Percentiles rank a stretch among this genome's conserved stretches.
phyloP scores from a whole-genome alignment of 2,888 invertebrate genomes.

The Cataglyphis cursor region DNA sequence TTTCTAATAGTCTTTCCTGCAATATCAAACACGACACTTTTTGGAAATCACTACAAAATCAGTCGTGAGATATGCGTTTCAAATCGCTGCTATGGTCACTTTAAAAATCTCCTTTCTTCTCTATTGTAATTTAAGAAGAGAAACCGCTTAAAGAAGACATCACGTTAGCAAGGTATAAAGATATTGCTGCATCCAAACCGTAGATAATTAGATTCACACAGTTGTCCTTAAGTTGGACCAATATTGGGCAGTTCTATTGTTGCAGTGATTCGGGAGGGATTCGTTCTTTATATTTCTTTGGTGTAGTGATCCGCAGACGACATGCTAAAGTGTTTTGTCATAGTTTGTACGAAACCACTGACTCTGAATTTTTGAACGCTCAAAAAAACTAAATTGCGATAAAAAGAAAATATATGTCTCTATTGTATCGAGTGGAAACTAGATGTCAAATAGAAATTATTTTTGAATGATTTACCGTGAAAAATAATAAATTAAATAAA shows the following conservation, averaged over 20 bases:
- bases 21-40: conserved; percentile 57
- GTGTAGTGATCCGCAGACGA: conserved; percentile 57
- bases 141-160: conserved; percentile 73
- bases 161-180: conserved; percentile 64
- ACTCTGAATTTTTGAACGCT: conserved; percentile 28
- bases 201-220: conserved; percentile 82
- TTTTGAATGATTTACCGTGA: background rate
- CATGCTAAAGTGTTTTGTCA: conserved; percentile 67
- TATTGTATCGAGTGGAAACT: conserved; percentile 74
- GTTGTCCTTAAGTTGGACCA: conserved; percentile 80
- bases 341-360: conserved; percentile 8
- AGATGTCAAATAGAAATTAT: conserved; percentile 65
- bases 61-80: conserved; percentile 64
- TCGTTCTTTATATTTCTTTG: conserved; percentile 42
- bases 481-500: background rate
- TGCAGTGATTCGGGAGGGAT: conserved; percentile 48
- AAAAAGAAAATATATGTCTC: conserved; percentile 52
- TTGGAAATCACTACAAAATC: conserved; percentile 25
- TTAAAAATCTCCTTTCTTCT: background rate
- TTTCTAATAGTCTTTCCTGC: background rate
- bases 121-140: conserved; percentile 27
- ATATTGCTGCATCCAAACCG: conserved; percentile 55
- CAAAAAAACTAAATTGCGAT: conserved; percentile 77
- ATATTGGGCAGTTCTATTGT: conserved; percentile 74
- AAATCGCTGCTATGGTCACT: conserved; percentile 53